Evolutionary conservation across 2,888 invertebrate genomes (phyloP), one percentile per base, ranked within the genome.

Genomic region (Electrophaes corylata): DNA sequence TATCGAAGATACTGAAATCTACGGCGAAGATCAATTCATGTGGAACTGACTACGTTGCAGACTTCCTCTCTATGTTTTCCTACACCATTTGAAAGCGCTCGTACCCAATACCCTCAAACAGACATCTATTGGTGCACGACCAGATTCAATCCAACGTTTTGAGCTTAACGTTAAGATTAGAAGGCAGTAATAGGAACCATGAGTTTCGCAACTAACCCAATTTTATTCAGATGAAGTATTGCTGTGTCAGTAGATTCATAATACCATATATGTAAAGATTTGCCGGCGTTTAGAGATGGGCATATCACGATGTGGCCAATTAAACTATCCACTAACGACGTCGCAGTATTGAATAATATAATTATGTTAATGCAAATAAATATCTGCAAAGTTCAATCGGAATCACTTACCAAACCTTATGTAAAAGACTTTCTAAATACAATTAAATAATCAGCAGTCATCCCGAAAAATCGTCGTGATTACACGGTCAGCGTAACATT

Each of bases 401-500:
- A 29, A 29, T 29, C 26, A 10, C 8, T 29, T 10, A 29, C 2
- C 26, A 29, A 29, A 10, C 10, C 26, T 2, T 29, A 29, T 10
- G 10, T 10, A 10, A 23, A 37, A 47, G 11, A 20, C 35, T 56
- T 45, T 45, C 44, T 39, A 39, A 40, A 44, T 48, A 61, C 55
- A 63, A 69, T 64, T 53, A 61, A 60, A 62, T 44, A 6, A 6
- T 23, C n/a, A 23, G 11, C 10, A 45, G 16, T 43, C 16, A 19
- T 31, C 41, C 41, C 35, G 39, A 57, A 69, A 62, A 60, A 43
- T 39, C 43, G 60, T 85, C 89, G 89, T 89, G 89, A 89, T 83
- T 74, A 73, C 76, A 86, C 86, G 86, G 78, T 86, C 78, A 76
- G 70, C 65, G 75, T 76, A 73, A 78, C 76, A 81, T 51, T 46